Base-by-base conservation (phyloP, 2,797 vertebrate species). In the Champsocephalus esox region DNA sequence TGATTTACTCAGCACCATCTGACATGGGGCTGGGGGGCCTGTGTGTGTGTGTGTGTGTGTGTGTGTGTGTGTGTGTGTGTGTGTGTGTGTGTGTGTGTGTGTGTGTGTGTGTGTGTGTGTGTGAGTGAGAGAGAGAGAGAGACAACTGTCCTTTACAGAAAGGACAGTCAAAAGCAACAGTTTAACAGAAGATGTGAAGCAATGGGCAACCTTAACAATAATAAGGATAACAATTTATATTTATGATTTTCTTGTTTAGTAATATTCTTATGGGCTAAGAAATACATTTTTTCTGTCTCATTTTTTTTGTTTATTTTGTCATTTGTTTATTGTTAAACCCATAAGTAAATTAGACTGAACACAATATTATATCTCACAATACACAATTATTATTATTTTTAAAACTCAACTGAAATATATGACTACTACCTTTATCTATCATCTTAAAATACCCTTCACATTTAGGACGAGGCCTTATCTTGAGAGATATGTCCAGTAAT, bases 1-100 rank as follows among this genome's bases (percentile, higher is more conserved):
- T 97, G 96, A 98, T 98, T 98, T 97, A 97, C 94, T 96, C 80
- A 82, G 66, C 86, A 90, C 94, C 96, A 94, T 95, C 94, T 96
- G 97, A 97, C 94, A 92, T 84, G 73, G 84, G 75, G 69, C 78
- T 77, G 66, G 72, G 70, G 82, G 72, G 60, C 45, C 51, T 70
- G 54, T 43, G 65, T 49, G 64, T 62, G 62, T 77, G 69, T 14
- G 72, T 57, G 75, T 55, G 79, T 61, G 80, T 43, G 62, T 14
- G 32, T 34, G 62, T 32, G 64, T n/a, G 61, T 17, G 75, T 58
- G 77, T 43, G 51, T 13, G 28, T 44, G 44, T 45, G 58, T 19
- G 62, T 34, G 71, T 45, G 55, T 61, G 61, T 12, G 16, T 34
- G 72, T 57, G 59, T 64, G 56, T 77, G 78, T 55, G 70, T 49